Percentiles rank a stretch among this genome's conserved stretches.
These are phyloP conservation scores for Pachypanchax playfairii DNA, from an alignment of 2,113 vertebrate species.

Conservation along the genomic window DNA sequence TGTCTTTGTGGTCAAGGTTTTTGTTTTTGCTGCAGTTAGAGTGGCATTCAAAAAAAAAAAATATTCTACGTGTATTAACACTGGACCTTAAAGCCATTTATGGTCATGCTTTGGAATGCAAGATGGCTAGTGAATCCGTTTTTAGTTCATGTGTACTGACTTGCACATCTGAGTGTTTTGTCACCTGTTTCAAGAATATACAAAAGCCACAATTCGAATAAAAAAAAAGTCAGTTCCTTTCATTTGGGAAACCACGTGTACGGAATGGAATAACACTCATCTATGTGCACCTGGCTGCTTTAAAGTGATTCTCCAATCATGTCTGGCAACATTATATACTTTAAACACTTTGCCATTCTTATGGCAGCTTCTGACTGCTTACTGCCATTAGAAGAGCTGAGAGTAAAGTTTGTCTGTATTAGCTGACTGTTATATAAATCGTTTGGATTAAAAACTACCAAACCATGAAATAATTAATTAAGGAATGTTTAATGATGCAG, in stretches of 20 bases:
- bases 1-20: constrained; percentile 25
- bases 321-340: neutral
- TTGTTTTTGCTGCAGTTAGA: constrained; percentile 31
- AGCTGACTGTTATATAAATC: constrained; percentile 10
- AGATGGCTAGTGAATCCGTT: neutral
- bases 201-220: too few species aligned
- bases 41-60: constrained; percentile 27
- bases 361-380: neutral
- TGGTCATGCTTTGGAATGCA: constrained; percentile 1
- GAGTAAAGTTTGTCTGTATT: constrained; percentile 6
- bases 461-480: constrained; percentile 42
- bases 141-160: neutral
- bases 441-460: constrained; percentile 26
- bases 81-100: constrained; percentile 7
- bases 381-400: neutral
- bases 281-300: neutral
- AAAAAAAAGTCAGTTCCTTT: neutral
- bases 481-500: constrained; percentile 42
- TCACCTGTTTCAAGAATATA: neutral
- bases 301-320: neutral
- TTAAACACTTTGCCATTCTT: neutral
- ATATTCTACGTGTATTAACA: constrained; percentile 19
- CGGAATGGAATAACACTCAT: too few species aligned
- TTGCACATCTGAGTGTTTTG: neutral
- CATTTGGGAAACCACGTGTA: too few species aligned